A percentile compares a stretch with the other conserved stretches of the same genome.
Evolutionary conservation across 35 echinoderm and acorn worm genomes (phyloP).

Genomic region (Nesometra sesokonis): DNA sequence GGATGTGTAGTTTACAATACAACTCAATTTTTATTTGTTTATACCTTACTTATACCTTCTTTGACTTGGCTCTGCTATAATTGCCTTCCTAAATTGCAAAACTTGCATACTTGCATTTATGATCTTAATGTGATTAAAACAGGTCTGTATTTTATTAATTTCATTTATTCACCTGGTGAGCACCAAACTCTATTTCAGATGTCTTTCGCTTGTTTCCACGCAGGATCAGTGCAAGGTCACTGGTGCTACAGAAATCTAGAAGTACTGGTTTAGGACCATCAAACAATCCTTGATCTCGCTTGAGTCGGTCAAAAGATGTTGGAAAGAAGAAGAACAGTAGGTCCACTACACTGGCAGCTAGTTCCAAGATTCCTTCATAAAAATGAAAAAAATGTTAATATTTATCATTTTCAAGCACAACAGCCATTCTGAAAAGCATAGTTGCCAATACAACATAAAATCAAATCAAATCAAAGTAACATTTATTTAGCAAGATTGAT

Average conservation of each 20-base stretch:
- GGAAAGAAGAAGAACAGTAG: conserved; percentile 42
- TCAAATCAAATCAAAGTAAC: too few relatives aligned
- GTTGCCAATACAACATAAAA: too few relatives aligned
- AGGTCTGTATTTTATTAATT: too few relatives aligned
- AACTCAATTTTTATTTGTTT: too few relatives aligned
- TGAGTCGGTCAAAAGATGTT: conserved; percentile 35
- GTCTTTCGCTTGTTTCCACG: conserved; percentile 48
- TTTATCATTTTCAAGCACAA: neutral
- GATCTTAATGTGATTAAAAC: too few relatives aligned
- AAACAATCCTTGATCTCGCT: conserved; percentile 46
- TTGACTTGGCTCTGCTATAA: too few relatives aligned
- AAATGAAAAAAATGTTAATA: neutral
- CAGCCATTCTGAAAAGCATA: too few relatives aligned
- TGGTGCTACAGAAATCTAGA: conserved; percentile 37
- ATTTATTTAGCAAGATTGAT: too few relatives aligned
- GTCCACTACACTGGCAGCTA: conserved; percentile 41
- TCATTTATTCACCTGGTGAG: conserved; percentile 27
- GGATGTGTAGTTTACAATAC: too few relatives aligned
- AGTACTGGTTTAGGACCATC: conserved; percentile 40
- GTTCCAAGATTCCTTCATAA: conserved; percentile 33
- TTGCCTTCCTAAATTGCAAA: too few relatives aligned
- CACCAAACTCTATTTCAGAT: conserved; percentile 53
- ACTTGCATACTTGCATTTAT: too few relatives aligned
- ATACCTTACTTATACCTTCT: too few relatives aligned
- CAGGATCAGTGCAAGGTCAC: conserved; percentile 34